These are phyloP conservation scores for Hydrolagus affinis DNA, from an alignment of 2,113 vertebrate genomes.

Conservation along the genomic window DNA sequence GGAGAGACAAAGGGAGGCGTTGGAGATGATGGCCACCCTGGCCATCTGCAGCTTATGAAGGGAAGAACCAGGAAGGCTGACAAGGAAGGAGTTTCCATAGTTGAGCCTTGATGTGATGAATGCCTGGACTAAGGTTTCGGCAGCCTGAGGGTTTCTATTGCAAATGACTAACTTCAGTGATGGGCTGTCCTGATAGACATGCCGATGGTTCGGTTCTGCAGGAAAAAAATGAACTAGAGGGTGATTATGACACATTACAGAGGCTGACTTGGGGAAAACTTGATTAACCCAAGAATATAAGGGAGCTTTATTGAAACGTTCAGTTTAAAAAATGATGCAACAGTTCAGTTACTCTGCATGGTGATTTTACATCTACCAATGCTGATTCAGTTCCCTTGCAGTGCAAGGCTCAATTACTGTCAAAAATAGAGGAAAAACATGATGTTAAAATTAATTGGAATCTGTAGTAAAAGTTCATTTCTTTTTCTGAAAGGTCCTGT, in stretches of 20 bases:
- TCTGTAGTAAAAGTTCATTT: constrained; percentile 2
- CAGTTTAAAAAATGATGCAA: background rate
- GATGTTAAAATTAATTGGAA: background rate
- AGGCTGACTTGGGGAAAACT: background rate
- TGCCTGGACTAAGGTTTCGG: too few species aligned
- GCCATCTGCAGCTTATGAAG: too few species aligned
- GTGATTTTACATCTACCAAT: background rate
- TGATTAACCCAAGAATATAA: background rate
- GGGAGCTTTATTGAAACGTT: background rate
- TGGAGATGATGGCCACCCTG: too few species aligned
- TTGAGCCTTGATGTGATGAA: too few species aligned
- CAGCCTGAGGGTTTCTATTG: too few species aligned
- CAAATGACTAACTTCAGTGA: too few species aligned
- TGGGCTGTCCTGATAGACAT: too few species aligned
- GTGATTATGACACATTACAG: constrained; percentile 11
- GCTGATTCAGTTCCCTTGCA: background rate
- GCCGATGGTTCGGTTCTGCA: too few species aligned
- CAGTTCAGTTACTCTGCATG: background rate
- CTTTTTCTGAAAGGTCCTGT: background rate
- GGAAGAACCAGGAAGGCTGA: too few species aligned
- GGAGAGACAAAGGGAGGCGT: too few species aligned
- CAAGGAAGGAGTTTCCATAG: too few species aligned
- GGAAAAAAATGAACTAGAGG: background rate
- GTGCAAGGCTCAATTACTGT: background rate
- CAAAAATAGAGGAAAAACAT: background rate